phyloP scores from a whole-genome alignment of 2,888 invertebrate genomes.

The Silvanus unidentatus region DNA sequence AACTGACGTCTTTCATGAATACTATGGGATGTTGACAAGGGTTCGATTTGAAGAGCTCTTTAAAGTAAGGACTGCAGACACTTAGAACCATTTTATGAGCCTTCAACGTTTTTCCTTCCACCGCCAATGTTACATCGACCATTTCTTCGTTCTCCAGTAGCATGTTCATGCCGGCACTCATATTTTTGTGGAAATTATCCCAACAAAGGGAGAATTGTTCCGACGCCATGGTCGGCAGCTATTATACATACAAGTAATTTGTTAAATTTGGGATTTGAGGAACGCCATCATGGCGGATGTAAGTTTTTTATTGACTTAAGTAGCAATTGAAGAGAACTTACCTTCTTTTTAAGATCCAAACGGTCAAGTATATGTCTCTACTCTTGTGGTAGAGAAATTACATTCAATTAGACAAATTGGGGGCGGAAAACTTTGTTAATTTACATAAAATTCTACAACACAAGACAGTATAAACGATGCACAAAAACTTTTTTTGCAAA shows the following conservation, averaged over 20 bases:
- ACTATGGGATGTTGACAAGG: slow-evolving; percentile 63
- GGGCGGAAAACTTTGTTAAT: no score
- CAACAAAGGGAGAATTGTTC: slow-evolving; percentile 66
- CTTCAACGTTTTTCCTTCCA: slow-evolving; percentile 57
- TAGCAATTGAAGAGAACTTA: no score
- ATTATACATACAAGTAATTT: slow-evolving; percentile 4
- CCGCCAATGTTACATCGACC: slow-evolving; percentile 46
- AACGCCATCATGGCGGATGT: slow-evolving; percentile 32
- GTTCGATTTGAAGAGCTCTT: slow-evolving; percentile 60
- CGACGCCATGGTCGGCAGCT: slow-evolving; percentile 47
- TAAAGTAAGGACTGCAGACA: slow-evolving; percentile 67
- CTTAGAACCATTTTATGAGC: slow-evolving; percentile 67
- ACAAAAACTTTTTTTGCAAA: no score
- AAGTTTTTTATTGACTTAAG: not conserved
- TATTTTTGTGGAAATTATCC: slow-evolving; percentile 68
- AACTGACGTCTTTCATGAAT: slow-evolving; percentile 55
- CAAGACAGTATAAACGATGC: no score
- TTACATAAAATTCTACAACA: no score
- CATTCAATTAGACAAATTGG: no score
- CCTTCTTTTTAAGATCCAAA: no score
- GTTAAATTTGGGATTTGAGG: not conserved
- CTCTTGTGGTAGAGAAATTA: no score
- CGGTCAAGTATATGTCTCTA: no score
- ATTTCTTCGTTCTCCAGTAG: slow-evolving; percentile 43
- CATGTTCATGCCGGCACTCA: slow-evolving; percentile 59